Evolutionary conservation across 2,888 invertebrate genomes (phyloP), one percentile per base, ranked within the genome.

Genomic region (Xylophagus ater): DNA sequence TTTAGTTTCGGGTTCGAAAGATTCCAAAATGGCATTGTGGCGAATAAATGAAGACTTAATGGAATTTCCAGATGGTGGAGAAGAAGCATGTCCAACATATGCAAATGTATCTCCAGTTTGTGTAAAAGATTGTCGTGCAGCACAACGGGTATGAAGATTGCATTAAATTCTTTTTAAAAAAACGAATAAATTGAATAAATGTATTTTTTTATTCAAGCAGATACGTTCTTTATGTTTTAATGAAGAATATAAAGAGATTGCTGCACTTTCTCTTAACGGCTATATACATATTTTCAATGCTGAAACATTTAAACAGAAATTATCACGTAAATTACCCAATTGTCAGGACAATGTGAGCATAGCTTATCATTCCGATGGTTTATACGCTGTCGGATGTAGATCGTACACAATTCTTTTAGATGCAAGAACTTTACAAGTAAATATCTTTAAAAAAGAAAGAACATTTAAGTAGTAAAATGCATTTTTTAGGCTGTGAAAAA

Each of bases 211-310:
- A 41, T 55, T 52, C 0, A n/a, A n/a, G n/a, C 54, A 79, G 78
- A 79, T 67, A 18, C 76, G 94, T 46, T 89, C 93, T 13, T 65
- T 96, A 24, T 81, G 85, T 14, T 93, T 88, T 61, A 92, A 93
- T 66, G 73, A 79, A 51, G 75, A 76, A 13, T 83, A 83, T 62
- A 78, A 82, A 50, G 92, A 93, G 68, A 76, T 94, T 42, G 92
- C 89, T 0, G 89, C 89, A 8, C 69, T 94, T 3, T 90, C 92
- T 0, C 69, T 93, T 8, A 94, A 94, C 66, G 90, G 90, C 1
- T 92, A 83, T 63, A 86, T 94, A 58, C 93, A 94, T 67, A 81
- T 93, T 51, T 93, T 92, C 78, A 86, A 81, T 67, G 86, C 89
- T 0, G 82, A 87, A 62, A 81, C 79, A 9, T 92, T 93, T 64